Percentiles rank a stretch among this genome's conserved stretches.
Evolutionary conservation across 2,797 vertebrate species (phyloP).

Genomic region (Esox masquinongy): DNA sequence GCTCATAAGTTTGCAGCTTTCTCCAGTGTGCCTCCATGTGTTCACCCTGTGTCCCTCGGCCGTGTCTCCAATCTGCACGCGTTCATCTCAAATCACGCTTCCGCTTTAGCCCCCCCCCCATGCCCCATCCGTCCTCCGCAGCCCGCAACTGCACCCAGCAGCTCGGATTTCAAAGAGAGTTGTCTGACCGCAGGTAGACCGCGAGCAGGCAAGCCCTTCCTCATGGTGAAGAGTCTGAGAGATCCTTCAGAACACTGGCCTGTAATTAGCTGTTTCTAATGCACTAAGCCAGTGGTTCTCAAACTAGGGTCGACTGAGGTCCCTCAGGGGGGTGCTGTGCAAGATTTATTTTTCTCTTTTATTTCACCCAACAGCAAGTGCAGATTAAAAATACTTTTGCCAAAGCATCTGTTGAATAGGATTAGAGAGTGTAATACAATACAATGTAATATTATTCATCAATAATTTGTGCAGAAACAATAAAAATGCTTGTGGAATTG

Average conservation of each 20-base stretch:
- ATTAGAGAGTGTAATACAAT: too few species aligned
- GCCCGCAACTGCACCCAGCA: conserved; percentile 39
- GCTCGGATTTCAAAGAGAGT: conserved; percentile 69
- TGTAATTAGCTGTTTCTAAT: conserved; percentile 76
- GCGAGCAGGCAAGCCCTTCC: conserved; percentile 35
- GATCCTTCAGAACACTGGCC: conserved; percentile 57
- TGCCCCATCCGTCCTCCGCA: conserved; percentile 21
- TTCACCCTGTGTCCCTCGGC: conserved; percentile 14
- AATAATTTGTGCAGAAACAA: not conserved
- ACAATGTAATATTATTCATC: not conserved
- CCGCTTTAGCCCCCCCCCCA: conserved; percentile 28
- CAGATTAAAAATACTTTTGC: too few species aligned
- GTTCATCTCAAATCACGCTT: conserved; percentile 38
- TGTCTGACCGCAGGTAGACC: conserved; percentile 55
- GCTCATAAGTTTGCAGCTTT: not conserved
- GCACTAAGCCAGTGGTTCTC: conserved; percentile 69
- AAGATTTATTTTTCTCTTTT: too few species aligned
- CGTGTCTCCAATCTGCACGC: conserved; percentile 22
- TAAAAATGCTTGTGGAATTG: not conserved
- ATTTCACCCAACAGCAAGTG: too few species aligned
- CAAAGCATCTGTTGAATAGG: too few species aligned
- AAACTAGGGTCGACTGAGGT: conserved; percentile 54
- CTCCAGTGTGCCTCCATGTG: not conserved
- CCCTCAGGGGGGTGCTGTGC: not conserved
- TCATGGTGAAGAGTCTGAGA: conserved; percentile 48